A percentile compares a stretch with the other conserved stretches of the same genome.
phyloP scores from a whole-genome alignment of 2,113 vertebrate genomes.

The Podarcis cretensis region DNA sequence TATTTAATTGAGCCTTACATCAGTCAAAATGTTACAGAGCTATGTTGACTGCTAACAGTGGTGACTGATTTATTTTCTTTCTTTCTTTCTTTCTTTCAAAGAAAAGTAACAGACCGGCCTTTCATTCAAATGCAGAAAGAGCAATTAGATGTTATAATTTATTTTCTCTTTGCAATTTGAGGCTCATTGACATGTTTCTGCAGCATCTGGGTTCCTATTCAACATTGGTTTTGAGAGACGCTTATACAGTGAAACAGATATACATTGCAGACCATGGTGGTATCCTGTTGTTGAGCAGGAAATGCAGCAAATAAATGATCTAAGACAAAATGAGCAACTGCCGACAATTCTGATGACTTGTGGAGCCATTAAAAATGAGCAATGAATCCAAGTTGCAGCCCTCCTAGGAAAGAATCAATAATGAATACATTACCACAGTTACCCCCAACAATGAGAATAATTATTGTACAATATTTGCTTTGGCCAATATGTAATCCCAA shows the following conservation, averaged over 20 bases:
- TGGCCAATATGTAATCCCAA: slow-evolving; percentile 55
- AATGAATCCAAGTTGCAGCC: slow-evolving; percentile 59
- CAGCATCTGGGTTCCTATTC: background rate
- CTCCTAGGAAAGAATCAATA: slow-evolving; percentile 71
- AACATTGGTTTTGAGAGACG: background rate
- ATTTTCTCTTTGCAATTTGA: background rate
- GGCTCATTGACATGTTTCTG: background rate
- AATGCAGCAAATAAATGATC: slow-evolving; percentile 46
- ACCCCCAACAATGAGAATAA: slow-evolving; percentile 65
- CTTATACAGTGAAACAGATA: accelerated
- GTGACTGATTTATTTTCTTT: accelerated
- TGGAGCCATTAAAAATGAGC: slow-evolving; percentile 68
- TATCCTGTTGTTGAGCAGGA: slow-evolving; percentile 50
- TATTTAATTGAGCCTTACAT: background rate
- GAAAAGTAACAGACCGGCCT: background rate
- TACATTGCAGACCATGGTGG: slow-evolving; percentile 17
- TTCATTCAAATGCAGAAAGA: background rate
- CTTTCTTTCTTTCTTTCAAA: background rate
- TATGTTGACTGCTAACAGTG: accelerated
- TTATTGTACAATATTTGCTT: slow-evolving; percentile 61
- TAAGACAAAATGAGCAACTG: slow-evolving; percentile 51
- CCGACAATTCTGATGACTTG: slow-evolving; percentile 57
- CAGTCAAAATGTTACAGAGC: background rate
- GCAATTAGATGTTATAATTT: background rate
- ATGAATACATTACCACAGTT: slow-evolving; percentile 65